These are phyloP conservation scores for Schrankia costaestrigalis DNA, from an alignment of 2,888 invertebrate genomes.

Conservation along the genomic window DNA sequence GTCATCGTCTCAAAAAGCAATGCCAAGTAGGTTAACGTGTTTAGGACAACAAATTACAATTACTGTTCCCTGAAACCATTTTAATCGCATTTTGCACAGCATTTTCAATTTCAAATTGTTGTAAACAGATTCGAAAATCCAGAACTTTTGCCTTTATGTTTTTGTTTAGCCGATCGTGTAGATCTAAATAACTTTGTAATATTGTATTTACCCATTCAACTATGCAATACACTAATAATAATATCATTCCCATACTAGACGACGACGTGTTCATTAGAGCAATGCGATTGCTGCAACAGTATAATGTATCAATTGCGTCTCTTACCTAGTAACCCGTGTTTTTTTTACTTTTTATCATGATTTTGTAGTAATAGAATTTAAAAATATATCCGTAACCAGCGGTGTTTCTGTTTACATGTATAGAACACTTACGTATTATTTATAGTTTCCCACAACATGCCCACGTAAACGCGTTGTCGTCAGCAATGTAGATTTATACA, in stretches of 20 bases:
- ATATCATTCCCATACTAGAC: conserved; percentile 4
- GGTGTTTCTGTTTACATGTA: conserved; percentile 36
- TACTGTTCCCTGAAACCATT: conserved; percentile 18
- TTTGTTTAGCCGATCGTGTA: no score
- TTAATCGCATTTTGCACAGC: no score
- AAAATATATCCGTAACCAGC: conserved; percentile 8
- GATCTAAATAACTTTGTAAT: conserved; percentile 6
- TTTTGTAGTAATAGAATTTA: conserved; percentile 4
- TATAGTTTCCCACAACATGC: conserved; percentile 35
- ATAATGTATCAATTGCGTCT: conserved; percentile 4
- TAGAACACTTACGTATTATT: conserved; percentile 35
- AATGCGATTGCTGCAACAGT: conserved; percentile 12
- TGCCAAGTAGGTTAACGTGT: conserved; percentile 30
- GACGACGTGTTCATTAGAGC: conserved; percentile 8
- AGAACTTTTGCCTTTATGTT: no score
- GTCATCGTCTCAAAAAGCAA: conserved; percentile 24
- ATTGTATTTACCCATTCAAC: not conserved
- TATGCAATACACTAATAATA: conserved; percentile 10
- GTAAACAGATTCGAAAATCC: no score
- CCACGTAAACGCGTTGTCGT: conserved; percentile 41
- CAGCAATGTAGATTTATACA: conserved; percentile 28
- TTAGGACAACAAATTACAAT: conserved; percentile 13
- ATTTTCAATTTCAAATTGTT: no score
- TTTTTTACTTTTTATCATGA: conserved; percentile 1
- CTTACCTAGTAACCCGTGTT: conserved; percentile 1